Evolutionary conservation across 2,888 invertebrate genomes (phyloP).

Genomic region (Argyresthia albistria): DNA sequence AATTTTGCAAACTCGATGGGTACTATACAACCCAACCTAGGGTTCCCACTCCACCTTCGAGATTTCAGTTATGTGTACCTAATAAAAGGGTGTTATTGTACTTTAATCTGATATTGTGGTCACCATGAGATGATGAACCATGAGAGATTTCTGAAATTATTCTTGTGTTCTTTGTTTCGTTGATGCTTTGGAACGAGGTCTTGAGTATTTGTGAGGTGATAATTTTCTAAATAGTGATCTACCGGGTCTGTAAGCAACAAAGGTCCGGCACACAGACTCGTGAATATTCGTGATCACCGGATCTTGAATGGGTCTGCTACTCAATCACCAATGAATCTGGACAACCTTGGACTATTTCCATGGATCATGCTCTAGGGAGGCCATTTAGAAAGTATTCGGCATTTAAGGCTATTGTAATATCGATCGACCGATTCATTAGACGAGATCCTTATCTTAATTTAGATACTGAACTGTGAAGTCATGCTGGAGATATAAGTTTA

Average conservation of each 20-base stretch:
- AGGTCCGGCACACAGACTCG: not conserved
- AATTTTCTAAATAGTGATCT: not conserved
- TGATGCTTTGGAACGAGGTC: too few species aligned
- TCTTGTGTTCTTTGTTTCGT: too few species aligned
- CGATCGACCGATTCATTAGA: slow-evolving; percentile 1
- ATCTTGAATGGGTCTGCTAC: slow-evolving; percentile 53
- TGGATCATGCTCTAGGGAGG: slow-evolving; percentile 47
- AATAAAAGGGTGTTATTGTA: too few species aligned
- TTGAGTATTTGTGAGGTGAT: not conserved
- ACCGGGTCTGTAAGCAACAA: too few species aligned
- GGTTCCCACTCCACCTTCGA: too few species aligned
- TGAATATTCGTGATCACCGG: slow-evolving; percentile 50
- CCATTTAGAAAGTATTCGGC: slow-evolving; percentile 49
- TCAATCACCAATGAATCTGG: slow-evolving; percentile 14
- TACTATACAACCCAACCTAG: too few species aligned
- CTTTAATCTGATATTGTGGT: too few species aligned
- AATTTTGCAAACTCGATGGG: too few species aligned
- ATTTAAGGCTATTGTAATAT: slow-evolving; percentile 1
- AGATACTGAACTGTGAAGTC: not conserved
- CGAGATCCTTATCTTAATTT: slow-evolving; percentile 2
- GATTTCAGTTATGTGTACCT: too few species aligned
- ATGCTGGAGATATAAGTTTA: not conserved
- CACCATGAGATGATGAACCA: too few species aligned
- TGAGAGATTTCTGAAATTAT: too few species aligned
- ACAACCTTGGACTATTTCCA: slow-evolving; percentile 63